These are phyloP conservation scores for Heliconius eleuchia DNA, from an alignment of 1,140 invertebrate genomes.

Conservation along the genomic window DNA sequence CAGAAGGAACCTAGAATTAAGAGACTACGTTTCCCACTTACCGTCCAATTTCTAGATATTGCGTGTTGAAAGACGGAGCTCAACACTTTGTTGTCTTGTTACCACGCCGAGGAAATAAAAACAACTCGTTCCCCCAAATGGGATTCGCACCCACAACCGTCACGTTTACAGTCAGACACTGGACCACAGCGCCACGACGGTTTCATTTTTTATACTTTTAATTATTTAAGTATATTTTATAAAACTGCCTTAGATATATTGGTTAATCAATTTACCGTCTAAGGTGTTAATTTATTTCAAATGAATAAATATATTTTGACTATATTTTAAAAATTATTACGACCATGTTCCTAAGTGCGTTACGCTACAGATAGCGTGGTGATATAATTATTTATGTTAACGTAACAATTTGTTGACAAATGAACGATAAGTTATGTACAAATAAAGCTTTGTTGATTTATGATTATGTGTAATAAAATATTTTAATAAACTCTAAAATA, in stretches of 20 bases:
- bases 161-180: no score
- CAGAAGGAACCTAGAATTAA: no score
- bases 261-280: not conserved
- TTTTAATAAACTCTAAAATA: not conserved
- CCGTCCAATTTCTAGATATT: no score
- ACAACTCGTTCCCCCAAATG: no score
- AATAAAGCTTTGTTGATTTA: conserved; percentile 56
- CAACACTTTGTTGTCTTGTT: no score
- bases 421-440: conserved; percentile 53
- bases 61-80: no score
- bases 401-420: conserved; percentile 34
- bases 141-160: no score
- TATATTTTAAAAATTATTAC: conserved; percentile 24
- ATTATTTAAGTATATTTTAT: not conserved
- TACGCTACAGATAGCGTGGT: conserved; percentile 48
- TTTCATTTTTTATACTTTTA: no score
- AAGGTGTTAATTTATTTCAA: not conserved
- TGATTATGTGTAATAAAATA: conserved; percentile 44
- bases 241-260: not conserved
- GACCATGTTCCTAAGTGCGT: conserved; percentile 69
- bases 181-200: no score
- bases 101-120: no score
- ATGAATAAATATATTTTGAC: not conserved
- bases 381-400: conserved; percentile 29
- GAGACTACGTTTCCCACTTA: no score